Base-by-base conservation (phyloP, 2,113 vertebrate genomes). In the Protobothrops flavoviridis region DNA sequence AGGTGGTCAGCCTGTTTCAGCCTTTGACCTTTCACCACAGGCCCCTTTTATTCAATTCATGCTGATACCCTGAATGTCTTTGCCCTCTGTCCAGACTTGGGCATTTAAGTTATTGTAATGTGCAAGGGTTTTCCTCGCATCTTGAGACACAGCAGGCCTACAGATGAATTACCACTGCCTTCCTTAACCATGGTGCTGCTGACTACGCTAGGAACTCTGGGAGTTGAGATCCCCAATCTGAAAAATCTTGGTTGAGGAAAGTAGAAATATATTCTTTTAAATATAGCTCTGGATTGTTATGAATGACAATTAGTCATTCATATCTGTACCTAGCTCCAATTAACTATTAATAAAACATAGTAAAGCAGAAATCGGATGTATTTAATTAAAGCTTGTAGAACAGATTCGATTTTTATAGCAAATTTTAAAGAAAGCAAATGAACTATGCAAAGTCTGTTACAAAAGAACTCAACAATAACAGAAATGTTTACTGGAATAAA, bases 1-100 rank as follows among this genome's bases (percentile, higher is more conserved):
- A 94, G 56, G 56, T 92, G 74, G 88, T 94, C 74, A 59, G 87
- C 33, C 45, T 45, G n/a, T 89, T 85, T 50, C 74, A 94, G 33
- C 88, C 91, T 92, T 53, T 90, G 88, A 92, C 91, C 39, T 92
- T 69, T 93, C 85, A 86, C 53, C 87, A 93, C 52, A 93, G 64
- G 88, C 26, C 53, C 26, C 52, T 85, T 93, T 88, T 81, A 90
- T 93, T 93, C 92, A 93, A 52, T n/a, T 43, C 81, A 50, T 8
- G 39, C 55, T 85, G 29, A 50, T 85, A 55, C 43, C 52, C 69
- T 86, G 55, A 88, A 61, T 93, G 92, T 56, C 23, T 93, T 90
- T 52, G 24, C 88, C 20, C n/a, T 61, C 92, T 39, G 56, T 90
- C 92, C 43, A 61, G 69, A 90, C 92, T 93, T 85, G 43, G 85